Base-by-base conservation (phyloP, 1,140 invertebrate genomes). In the Aphelenchoides besseyi region DNA sequence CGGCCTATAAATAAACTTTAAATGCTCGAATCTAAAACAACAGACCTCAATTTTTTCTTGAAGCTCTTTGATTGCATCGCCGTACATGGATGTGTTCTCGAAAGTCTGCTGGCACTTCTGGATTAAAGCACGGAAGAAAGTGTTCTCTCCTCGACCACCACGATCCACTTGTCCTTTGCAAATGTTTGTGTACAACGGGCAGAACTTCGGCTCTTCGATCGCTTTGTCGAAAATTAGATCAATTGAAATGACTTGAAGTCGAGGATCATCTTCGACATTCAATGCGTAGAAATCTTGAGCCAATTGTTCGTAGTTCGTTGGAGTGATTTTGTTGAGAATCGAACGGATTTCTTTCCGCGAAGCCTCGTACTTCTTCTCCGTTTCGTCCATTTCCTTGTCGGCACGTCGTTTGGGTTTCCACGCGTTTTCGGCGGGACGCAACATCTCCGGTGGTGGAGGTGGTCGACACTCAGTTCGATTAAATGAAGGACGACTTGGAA, bases 181-280 rank as follows among this genome's bases (percentile, higher is more conserved):
- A 9, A 82, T 59, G 54, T 82, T 77, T 9, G 79, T 74, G 63
- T 82, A 82, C 0, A 82, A 73, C 9, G 82, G 59, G 59, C 81
- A 82, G 72, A 82, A 82, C 37, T 80, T 76, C 16, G 81, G 81
- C 64, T 82, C 81, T 55, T 82, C 81, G 8, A 82, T 82, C 12
- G 81, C 81, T 54, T 82, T 82, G 30, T 84, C 82, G 54, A 82
- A 82, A 33, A 82, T 79, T 36, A 82, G 67, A 63, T 76, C 71
- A 41, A 81, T 82, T 28, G 78, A 70, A 53, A 74, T 72, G 9
- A 35, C 61, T 37, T 52, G 64, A 8, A 77, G 32, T 62, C 67
- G 57, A 8, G 48, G 28, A 36, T 80, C 68, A 3, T 54, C 54
- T 29, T 77, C 36, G 12, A 81, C 71, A 41, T 82, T 77, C 35